Evolutionary conservation across 92 coral and sea anemone genomes (phyloP), one percentile per base, ranked within the genome.

Genomic region (Desmophyllum pertusum): DNA sequence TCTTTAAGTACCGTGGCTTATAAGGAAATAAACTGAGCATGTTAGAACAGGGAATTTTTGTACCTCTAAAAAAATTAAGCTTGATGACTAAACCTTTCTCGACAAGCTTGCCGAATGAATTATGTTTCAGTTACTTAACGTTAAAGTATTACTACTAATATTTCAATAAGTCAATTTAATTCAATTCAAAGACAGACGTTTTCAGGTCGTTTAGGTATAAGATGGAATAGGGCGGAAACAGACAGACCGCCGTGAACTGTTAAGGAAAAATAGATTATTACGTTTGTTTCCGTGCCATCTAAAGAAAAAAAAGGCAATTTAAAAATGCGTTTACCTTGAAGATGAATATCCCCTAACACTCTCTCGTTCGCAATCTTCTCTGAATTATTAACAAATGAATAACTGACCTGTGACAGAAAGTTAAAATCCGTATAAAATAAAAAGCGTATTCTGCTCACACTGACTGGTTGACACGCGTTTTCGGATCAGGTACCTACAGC

Each of bases 1-100:
- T 69, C 57, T 29, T 33, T 29, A 4, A 81, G 6, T n/a, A 81
- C 67, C 46, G 30, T 46, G 39, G 85, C 85, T 81, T 64, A 48
- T 2, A 81, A n/a, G 10, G 1, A 27, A 11, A 2, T 18, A 1
- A 40, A 21, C 29, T 13, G 10, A 36, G 15, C 2, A 8, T 11
- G 2, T 14, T 6, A 36, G n/a, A 23, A n/a, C 14, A 42, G 30
- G 23, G 6, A 41, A 10, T 15, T 27, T 15, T 2, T 8, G 3
- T 25, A 61, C 2, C 66, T 0, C 36, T 23, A 10, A 42, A 72
- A 10, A 21, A 9, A 14, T 45, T 11, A 30, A 43, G 6, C 40
- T 42, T 41, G 7, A 29, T n/a, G n/a, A n/a, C n/a, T n/a, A n/a
- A n/a, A n/a, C n/a, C n/a, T n/a, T n/a, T n/a, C n/a, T n/a, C n/a